phyloP scores from a whole-genome alignment of 2,888 invertebrate genomes.

The Drosophila meridionalis region DNA sequence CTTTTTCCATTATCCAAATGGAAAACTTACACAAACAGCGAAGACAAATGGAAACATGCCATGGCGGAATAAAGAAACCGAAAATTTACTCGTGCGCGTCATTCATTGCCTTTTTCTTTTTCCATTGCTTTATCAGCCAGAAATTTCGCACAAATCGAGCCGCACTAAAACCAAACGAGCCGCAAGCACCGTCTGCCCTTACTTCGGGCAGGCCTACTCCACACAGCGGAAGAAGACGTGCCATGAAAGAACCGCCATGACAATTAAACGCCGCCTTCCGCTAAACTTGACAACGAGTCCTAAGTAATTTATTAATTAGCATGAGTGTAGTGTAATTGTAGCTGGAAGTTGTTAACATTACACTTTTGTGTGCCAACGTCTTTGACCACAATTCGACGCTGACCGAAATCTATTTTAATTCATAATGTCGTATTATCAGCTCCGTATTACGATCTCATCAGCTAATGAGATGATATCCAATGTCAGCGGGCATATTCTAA shows the following conservation, averaged over 20 bases:
- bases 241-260: conserved; percentile 20
- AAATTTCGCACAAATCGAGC: conserved; percentile 72
- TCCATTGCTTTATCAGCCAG: conserved; percentile 81
- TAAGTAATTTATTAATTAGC: conserved; percentile 65
- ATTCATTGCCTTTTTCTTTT: conserved; percentile 69
- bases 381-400: too few relatives aligned
- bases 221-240: conserved; percentile 9
- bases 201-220: background rate
- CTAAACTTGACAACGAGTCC: conserved; percentile 1
- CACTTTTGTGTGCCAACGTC: too few relatives aligned
- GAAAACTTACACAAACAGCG: conserved; percentile 81
- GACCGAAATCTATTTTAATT: background rate
- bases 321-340: conserved; percentile 10
- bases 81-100: conserved; percentile 80
- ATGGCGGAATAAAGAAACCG: conserved; percentile 60
- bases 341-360: background rate
- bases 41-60: conserved; percentile 64
- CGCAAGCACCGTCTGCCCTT: conserved; percentile 7
- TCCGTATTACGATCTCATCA: background rate
- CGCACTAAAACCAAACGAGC: conserved; percentile 65
- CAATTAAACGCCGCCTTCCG: conserved; percentile 45
- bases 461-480: background rate
- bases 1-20: conserved; percentile 84
- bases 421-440: background rate
- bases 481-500: too few relatives aligned